phyloP scores from a whole-genome alignment of 1,140 invertebrate species.

The Drosophila oshimai region DNA sequence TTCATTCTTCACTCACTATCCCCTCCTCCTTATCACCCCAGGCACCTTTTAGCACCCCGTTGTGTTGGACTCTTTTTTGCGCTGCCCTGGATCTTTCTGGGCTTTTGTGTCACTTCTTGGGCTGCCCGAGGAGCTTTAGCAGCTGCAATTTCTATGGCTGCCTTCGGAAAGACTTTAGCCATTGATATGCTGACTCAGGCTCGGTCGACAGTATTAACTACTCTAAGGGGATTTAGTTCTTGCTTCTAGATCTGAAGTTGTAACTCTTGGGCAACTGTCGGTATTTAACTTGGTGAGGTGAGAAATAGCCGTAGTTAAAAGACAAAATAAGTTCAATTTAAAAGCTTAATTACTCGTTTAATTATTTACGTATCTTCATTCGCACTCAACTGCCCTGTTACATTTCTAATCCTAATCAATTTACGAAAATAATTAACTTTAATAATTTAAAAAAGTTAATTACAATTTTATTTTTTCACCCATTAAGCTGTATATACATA shows the following conservation, averaged over 20 bases:
- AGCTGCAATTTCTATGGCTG: constrained; percentile 56
- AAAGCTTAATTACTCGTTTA: background rate
- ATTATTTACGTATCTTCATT: background rate
- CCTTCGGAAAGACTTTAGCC: constrained; percentile 36
- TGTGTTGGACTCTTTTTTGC: constrained; percentile 9
- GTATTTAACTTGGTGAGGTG: background rate
- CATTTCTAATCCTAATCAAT: no score
- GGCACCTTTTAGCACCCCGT: constrained; percentile 1
- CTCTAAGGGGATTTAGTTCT: constrained; percentile 18
- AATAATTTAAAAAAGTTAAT: no score
- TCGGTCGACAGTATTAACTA: constrained; percentile 16
- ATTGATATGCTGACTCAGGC: constrained; percentile 46
- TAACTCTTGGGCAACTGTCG: constrained; percentile 4
- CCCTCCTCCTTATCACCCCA: background rate
- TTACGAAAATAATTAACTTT: no score
- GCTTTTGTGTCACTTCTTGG: constrained; percentile 61
- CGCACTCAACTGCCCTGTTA: no score
- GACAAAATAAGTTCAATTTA: background rate
- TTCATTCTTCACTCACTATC: background rate
- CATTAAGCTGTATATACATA: no score
- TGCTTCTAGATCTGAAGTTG: background rate
- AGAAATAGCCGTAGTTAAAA: background rate
- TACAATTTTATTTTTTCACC: no score
- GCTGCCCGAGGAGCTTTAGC: constrained; percentile 37
- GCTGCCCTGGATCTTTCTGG: constrained; percentile 58